Conservation (phyloP, 2,797 vertebrate species). For the Anomalospiza imberbis region DNA sequence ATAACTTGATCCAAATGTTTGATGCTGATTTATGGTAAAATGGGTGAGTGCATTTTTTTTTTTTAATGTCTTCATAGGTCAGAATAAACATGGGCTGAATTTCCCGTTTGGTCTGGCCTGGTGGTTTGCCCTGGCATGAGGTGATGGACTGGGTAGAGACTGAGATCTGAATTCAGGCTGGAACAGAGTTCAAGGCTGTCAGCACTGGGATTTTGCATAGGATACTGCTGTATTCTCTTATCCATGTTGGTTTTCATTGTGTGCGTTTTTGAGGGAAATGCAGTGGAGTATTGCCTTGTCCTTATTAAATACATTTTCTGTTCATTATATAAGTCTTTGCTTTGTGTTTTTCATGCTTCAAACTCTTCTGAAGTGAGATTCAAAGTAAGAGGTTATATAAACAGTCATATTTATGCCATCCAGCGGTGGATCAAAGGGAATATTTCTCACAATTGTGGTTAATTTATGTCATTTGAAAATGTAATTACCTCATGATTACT, state of each 20-base stretch:
- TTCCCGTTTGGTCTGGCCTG: background rate
- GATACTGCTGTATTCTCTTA: background rate
- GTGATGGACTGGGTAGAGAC: background rate
- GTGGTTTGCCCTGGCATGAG: background rate
- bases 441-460: slow-evolving; percentile 45
- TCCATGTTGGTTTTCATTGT: rapidly evolving
- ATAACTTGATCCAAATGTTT: background rate
- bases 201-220: background rate
- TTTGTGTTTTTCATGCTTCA: background rate
- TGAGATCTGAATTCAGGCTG: background rate
- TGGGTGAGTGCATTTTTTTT: background rate
- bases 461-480: slow-evolving; percentile 60
- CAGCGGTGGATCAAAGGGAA: slow-evolving; percentile 53
- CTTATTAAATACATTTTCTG: background rate
- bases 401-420: slow-evolving; percentile 45
- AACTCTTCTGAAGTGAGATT: slow-evolving; percentile 37
- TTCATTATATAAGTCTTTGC: background rate
- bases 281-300: background rate
- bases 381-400: slow-evolving; percentile 54
- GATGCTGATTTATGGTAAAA: background rate
- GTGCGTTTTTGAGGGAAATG: background rate
- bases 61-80: background rate
- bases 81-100: background rate
- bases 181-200: background rate
- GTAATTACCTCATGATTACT: slow-evolving; percentile 27